These are phyloP conservation scores for Synergus umbraculus DNA, from an alignment of 2,888 invertebrate species.

Conservation along the genomic window DNA sequence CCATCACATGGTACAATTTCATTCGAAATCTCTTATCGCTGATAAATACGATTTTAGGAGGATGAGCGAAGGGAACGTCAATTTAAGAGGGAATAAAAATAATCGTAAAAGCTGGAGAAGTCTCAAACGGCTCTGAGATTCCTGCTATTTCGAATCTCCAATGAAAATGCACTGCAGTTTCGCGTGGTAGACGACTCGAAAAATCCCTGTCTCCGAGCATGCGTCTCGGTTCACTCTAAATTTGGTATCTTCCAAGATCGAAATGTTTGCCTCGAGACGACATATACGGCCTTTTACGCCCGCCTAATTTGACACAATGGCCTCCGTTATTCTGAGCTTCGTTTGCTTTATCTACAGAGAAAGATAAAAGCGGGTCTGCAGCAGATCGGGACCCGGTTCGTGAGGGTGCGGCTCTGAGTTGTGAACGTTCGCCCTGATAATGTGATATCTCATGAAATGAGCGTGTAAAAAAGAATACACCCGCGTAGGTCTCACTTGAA, in stretches of 20 bases:
- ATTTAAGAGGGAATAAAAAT: conserved; percentile 64
- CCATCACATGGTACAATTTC: conserved; percentile 59
- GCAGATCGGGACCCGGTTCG: background rate
- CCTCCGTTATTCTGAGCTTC: conserved; percentile 44
- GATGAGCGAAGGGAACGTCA: conserved; percentile 54
- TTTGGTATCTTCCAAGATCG: conserved; percentile 42
- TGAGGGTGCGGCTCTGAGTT: conserved; percentile 25
- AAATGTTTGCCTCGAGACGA: conserved; percentile 45
- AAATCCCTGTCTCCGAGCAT: conserved; percentile 24
- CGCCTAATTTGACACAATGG: conserved; percentile 53
- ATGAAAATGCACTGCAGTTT: conserved; percentile 23
- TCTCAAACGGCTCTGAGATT: conserved; percentile 46
- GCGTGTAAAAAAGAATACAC: background rate
- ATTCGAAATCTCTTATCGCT: conserved; percentile 63
- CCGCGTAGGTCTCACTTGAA: conserved; percentile 7
- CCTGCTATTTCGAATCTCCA: conserved; percentile 32
- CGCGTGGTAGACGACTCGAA: background rate
- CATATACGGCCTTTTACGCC: conserved; percentile 47
- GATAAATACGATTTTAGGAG: conserved; percentile 60
- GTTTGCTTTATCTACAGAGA: conserved; percentile 31
- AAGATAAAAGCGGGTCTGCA: conserved; percentile 25
- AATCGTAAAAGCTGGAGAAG: conserved; percentile 62
- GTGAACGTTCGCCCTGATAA: conserved; percentile 23
- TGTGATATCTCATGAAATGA: conserved; percentile 17
- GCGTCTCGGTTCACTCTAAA: conserved; percentile 42